Base-by-base conservation (phyloP, 2,113 vertebrate genomes). In the Ctenodactylus gundi region DNA sequence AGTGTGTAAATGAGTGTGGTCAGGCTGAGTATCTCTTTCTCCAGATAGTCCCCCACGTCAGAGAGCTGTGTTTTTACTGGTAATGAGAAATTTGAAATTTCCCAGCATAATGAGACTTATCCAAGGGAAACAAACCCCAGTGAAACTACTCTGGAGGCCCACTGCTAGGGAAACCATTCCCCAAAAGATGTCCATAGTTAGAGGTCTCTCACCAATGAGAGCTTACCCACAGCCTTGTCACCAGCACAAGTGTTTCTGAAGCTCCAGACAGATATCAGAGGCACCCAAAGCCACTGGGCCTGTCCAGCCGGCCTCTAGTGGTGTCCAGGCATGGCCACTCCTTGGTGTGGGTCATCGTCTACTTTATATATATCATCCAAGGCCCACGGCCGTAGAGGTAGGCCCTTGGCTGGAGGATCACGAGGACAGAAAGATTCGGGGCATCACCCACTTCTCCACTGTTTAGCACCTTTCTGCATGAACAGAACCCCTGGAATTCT, bases 71-170 rank as follows among this genome's bases (percentile, higher is more conserved):
- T 62, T 84, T 92, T 36, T 82, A 60, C 68, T n/a, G 25, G 73
- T 46, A 18, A 53, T 36, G 57, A 93, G 67, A 97, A 93, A 75
- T 77, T 39, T 81, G 80, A 76, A 21, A 70, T 31, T 29, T 92
- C 81, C n/a, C n/a, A 39, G n/a, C 10, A n/a, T 4, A 27, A 60
- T 10, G 23, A 70, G 64, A 18, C 44, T 83, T 29, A 23, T 62
- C 31, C 36, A 64, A 55, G 39, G 67, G 27, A 91, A 92, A 87
- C 8, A 70, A 86, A 67, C 41, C 15, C 31, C 20, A 57, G 44
- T 10, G 34, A 84, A 34, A 14, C 31, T 17, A n/a, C 36, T 64
- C 44, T 25, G 91, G 46, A 75, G 77, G 27, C 55, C 39, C 29
- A 6, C 2, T 3, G 6, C 13, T 68, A 25, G 53, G 36, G 78